A percentile compares a stretch with the other conserved stretches of the same genome.
Evolutionary conservation across 2,113 vertebrate genomes (phyloP).

Genomic region (Pipra filicauda): DNA sequence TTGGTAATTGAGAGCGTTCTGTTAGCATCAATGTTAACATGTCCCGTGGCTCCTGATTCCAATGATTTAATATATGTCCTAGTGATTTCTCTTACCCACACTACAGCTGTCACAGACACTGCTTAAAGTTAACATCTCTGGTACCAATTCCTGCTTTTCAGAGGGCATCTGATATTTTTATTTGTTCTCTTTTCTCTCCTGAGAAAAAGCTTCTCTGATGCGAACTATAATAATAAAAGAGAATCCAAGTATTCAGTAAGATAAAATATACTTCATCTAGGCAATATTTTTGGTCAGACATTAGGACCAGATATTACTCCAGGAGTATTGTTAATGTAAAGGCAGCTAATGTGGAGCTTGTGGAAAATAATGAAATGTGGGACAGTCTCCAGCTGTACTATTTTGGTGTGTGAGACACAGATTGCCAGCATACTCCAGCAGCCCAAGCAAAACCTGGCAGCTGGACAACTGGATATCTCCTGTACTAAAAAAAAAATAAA

Average conservation of each 20-base stretch:
- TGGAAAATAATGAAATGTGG: background rate
- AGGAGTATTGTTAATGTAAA: background rate
- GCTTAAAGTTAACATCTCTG: background rate
- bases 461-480: background rate
- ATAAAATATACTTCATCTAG: background rate
- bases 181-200: background rate
- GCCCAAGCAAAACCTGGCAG: background rate
- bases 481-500: background rate
- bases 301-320: background rate
- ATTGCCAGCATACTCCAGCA: background rate
- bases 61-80: background rate
- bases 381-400: background rate
- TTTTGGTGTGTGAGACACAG: background rate
- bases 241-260: background rate
- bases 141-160: background rate
- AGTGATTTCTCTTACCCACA: background rate
- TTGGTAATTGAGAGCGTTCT: background rate
- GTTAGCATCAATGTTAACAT: background rate
- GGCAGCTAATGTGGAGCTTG: background rate
- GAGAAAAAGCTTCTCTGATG: background rate
- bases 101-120: background rate
- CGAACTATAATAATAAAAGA: background rate
- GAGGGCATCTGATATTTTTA: background rate
- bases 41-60: background rate
- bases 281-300: background rate